Evolutionary conservation across 2,888 invertebrate genomes (phyloP), one percentile per base, ranked within the genome.

Genomic region (Ophion ellenae): DNA sequence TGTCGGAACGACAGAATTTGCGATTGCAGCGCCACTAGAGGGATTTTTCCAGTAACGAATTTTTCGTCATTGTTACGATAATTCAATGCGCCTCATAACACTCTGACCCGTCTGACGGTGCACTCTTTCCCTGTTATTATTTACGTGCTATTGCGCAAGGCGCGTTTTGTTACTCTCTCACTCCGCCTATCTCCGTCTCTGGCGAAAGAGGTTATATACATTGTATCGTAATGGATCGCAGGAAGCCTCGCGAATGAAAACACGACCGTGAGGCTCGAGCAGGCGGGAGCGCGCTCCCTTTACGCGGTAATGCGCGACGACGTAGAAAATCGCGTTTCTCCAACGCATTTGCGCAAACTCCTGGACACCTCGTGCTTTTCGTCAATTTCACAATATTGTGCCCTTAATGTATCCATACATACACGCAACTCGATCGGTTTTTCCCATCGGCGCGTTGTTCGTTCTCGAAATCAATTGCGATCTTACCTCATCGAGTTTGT

Each of bases 301-400:
- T 91, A 89, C 81, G 89, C 91, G 90, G 83, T 88, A 91, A 91
- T 90, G 91, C 91, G 90, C 90, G 85, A 90, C 91, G 90, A 64
- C 74, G 36, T 36, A 66, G 81, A 84, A 88, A 71, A 70, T 61
- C 53, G 70, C 47, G 70, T 70, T 70, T 70, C 70, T 70, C 53
- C 10, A 69, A 45, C 36, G 40, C 69, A 53, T 70, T 70, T 53
- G 70, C 53, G 53, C 32, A 53, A 53, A 20, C 32, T 53, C 53
- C n/a, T 40, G 10, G 11, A 45, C 69, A n/a, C 69, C 24, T 40
- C 40, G 32, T 28, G 36, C 45, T 59, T 28, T 63, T 63, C 32
- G 75, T 63, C 47, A 64, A 75, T 64, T 10, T 6, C 32, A n/a
- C 66, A 66, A 11, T 10, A 66, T 69, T 69, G 57, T 9, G 36